A percentile compares a stretch with the other conserved stretches of the same genome.
phyloP scores from a whole-genome alignment of 2,113 vertebrate genomes.

The Peucedramus taeniatus region DNA sequence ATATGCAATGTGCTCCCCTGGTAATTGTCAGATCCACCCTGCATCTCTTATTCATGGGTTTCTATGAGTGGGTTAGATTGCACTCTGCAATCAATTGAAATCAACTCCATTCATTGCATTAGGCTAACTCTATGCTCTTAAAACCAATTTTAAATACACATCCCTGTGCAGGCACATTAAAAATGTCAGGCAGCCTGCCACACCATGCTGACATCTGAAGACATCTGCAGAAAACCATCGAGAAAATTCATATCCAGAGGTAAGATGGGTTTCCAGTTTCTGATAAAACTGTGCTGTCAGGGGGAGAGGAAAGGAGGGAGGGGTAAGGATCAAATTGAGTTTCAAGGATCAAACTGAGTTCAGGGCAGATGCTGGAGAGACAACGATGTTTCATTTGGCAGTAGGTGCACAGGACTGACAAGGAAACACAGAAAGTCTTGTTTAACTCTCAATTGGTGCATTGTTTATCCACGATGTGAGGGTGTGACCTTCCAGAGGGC shows the following conservation, averaged over 20 bases:
- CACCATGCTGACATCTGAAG: background rate
- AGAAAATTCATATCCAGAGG: background rate
- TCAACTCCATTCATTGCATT: background rate
- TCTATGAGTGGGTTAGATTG: background rate
- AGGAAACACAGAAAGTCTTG: constrained; percentile 32
- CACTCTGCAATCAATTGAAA: background rate
- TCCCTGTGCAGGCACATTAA: background rate
- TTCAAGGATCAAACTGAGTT: constrained; percentile 37
- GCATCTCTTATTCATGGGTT: background rate
- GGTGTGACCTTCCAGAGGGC: background rate
- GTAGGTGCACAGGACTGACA: background rate
- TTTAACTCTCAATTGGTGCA: background rate
- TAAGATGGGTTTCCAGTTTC: background rate
- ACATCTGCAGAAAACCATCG: background rate
- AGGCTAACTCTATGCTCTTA: background rate
- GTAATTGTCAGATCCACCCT: background rate
- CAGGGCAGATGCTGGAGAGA: constrained; percentile 32
- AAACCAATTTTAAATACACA: background rate
- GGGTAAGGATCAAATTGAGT: background rate
- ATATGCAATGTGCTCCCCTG: background rate
- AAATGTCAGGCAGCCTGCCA: background rate
- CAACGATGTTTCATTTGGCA: constrained; percentile 30
- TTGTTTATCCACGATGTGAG: background rate
- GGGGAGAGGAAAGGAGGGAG: background rate
- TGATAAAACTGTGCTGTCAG: background rate